Conservation (phyloP, 2,888 invertebrate genomes). For the Troides helena region DNA sequence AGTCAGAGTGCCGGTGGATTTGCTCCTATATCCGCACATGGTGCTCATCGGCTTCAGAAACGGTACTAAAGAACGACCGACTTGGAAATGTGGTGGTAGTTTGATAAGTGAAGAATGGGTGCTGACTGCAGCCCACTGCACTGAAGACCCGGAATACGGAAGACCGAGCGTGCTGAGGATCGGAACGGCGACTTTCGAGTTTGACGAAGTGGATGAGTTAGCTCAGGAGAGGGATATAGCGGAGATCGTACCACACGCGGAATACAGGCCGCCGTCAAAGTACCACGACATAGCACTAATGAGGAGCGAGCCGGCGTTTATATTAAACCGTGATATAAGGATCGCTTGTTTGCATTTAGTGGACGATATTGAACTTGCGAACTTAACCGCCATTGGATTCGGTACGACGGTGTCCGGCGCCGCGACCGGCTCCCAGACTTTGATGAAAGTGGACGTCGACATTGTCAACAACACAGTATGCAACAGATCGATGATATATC, state of each 20-base stretch:
- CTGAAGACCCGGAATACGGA: constrained; percentile 65
- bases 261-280: constrained; percentile 77
- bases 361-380: constrained; percentile 43
- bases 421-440: constrained; percentile 60
- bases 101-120: constrained; percentile 67
- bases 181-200: constrained; percentile 77
- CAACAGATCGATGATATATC: constrained; percentile 61
- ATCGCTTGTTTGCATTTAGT: constrained; percentile 81
- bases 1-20: constrained; percentile 67
- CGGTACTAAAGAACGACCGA: constrained; percentile 35
- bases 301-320: constrained; percentile 70
- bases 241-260: constrained; percentile 74
- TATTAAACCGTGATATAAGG: constrained; percentile 76
- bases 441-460: constrained; percentile 75
- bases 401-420: constrained; percentile 77
- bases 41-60: constrained; percentile 70
- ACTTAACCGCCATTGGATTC: constrained; percentile 82
- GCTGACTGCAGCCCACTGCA: constrained; percentile 71
- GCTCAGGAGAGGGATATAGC: constrained; percentile 74
- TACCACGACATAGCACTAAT: constrained; percentile 85
- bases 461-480: constrained; percentile 53
- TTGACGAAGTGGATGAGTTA: constrained; percentile 70
- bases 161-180: constrained; percentile 73
- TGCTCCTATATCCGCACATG: constrained; percentile 83
- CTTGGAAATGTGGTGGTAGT: constrained; percentile 73